Conservation (phyloP, 2,797 vertebrate genomes). For the Parauchenoglanis punctatus region DNA sequence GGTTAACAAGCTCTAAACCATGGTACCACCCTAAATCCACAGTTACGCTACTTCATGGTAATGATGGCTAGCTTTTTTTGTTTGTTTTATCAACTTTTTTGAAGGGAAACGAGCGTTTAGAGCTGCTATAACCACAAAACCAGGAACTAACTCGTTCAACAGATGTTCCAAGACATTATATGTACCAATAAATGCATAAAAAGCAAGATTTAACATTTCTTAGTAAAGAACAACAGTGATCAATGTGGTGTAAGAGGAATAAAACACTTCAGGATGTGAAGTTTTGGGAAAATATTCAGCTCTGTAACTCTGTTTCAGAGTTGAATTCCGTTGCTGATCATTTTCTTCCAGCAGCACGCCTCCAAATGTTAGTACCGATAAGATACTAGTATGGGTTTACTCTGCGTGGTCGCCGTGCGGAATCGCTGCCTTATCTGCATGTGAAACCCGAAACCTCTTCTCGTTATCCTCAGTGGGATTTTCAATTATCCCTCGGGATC, state of each 20-base stretch:
- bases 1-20: background rate
- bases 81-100: background rate
- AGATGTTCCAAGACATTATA: background rate
- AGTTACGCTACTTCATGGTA: background rate
- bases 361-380: background rate
- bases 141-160: background rate
- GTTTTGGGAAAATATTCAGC: no score
- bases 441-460: background rate
- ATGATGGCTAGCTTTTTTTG: background rate
- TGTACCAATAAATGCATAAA: background rate
- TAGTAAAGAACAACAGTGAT: background rate
- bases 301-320: background rate
- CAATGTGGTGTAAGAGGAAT: background rate
- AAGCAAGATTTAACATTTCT: background rate
- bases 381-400: background rate
- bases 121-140: background rate
- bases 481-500: conserved; percentile 16
- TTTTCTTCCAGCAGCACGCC: background rate
- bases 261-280: background rate
- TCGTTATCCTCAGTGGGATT: conserved; percentile 9
- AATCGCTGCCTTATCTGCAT: background rate
- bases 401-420: background rate
- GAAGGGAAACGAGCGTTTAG: background rate
- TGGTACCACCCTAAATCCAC: background rate
- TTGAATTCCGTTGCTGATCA: no score